Evolutionary conservation across 2,797 vertebrate genomes (phyloP).

Genomic region (Mormyrus hasselquistii): DNA sequence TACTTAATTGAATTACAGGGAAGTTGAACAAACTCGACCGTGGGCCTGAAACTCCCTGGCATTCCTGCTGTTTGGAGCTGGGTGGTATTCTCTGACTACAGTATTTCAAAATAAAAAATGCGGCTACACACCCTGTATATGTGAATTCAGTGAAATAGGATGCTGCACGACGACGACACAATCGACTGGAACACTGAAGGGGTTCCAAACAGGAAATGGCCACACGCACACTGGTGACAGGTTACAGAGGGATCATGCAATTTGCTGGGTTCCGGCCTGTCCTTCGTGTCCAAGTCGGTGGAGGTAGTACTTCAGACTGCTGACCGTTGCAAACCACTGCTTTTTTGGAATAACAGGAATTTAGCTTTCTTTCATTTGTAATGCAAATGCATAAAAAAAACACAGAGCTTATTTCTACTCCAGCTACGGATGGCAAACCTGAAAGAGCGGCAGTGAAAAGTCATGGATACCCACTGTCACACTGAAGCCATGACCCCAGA

Average conservation of each 20-base stretch:
- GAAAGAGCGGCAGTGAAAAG: neutral
- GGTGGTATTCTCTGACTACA: neutral
- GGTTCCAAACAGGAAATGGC: neutral
- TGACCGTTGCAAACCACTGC: neutral
- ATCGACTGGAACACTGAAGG: neutral
- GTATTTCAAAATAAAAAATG: neutral
- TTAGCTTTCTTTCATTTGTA: neutral
- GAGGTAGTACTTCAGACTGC: neutral
- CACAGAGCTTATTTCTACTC: neutral
- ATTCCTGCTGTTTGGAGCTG: neutral
- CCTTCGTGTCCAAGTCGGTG: neutral
- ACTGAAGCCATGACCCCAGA: neutral
- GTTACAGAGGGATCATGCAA: neutral
- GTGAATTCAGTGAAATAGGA: neutral
- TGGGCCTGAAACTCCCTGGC: neutral
- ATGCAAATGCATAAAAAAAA: neutral
- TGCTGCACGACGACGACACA: neutral
- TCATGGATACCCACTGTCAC: neutral
- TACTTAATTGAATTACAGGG: neutral
- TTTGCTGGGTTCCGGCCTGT: neutral
- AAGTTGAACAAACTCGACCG: neutral
- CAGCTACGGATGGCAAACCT: neutral
- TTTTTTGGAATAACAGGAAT: neutral
- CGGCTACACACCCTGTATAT: neutral
- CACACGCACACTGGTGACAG: neutral